Evolutionary conservation across 2,113 vertebrate species (phyloP).

Genomic region (Chitala chitala): DNA sequence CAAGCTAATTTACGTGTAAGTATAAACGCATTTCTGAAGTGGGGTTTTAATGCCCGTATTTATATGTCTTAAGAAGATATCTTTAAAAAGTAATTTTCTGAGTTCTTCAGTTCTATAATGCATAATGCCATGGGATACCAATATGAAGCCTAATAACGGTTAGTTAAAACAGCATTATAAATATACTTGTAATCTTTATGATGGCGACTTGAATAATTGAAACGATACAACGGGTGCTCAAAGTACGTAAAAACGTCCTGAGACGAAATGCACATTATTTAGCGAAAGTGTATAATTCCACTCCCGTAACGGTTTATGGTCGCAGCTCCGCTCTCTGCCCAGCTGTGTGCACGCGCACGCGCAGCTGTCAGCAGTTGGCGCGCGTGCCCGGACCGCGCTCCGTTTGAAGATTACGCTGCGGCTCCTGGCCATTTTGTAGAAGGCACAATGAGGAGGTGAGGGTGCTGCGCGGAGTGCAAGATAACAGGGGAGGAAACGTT

Average conservation of each 20-base stretch:
- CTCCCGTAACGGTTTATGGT: not conserved
- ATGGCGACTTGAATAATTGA: too few species aligned
- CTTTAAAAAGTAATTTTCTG: too few species aligned
- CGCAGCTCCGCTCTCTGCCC: not conserved
- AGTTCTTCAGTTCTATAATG: too few species aligned
- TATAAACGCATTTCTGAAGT: too few species aligned
- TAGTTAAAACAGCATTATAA: too few species aligned
- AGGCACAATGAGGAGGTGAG: slow-evolving; percentile 54
- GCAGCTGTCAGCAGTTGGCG: slow-evolving; percentile 15
- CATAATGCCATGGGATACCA: too few species aligned
- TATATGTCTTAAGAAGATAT: too few species aligned
- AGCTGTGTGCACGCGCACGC: slow-evolving; percentile 9
- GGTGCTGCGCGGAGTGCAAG: not conserved
- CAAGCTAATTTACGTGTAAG: too few species aligned
- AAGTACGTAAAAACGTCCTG: not conserved
- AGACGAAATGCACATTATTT: not conserved
- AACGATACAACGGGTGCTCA: too few species aligned
- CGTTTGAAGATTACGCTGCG: slow-evolving; percentile 32
- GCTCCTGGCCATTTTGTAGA: slow-evolving; percentile 55
- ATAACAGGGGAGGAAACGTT: not conserved
- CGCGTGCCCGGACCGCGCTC: slow-evolving; percentile 13
- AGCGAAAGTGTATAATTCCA: not conserved
- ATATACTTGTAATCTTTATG: too few species aligned
- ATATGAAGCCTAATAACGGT: too few species aligned
- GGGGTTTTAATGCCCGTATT: too few species aligned